Base-by-base conservation (phyloP, 2,888 invertebrate species). In the Pycnomerus fuliginosus region DNA sequence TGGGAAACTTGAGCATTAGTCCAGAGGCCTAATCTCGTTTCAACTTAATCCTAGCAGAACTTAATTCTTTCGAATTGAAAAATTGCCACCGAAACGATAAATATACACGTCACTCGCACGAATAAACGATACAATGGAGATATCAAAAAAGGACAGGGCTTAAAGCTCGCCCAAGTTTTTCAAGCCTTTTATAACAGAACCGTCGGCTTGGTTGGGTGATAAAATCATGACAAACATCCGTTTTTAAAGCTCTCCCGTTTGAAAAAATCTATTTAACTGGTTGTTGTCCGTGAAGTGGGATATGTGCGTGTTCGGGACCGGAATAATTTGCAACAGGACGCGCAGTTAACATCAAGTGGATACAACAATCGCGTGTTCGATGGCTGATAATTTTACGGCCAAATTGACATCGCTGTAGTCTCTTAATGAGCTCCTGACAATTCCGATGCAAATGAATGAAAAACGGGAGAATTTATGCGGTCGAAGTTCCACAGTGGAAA, bases 281-380 rank as follows among this genome's bases (percentile, higher is more conserved):
- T n/a, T n/a, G n/a, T n/a, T n/a, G n/a, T n/a, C n/a, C n/a, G n/a
- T n/a, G n/a, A n/a, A n/a, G n/a, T n/a, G n/a, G n/a, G n/a, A n/a
- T n/a, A n/a, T 38, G 48, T 51, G 50, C 53, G 51, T 53, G 53
- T 53, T 43, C 49, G 49, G 51, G 41, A 50, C 49, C 51, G 49
- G 55, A 55, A 55, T 53, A 55, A 53, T 55, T 43, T 20, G 43
- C 32, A 28, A 15, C 14, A 31, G 40, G 16, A 16, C 22, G 35
- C n/a, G 40, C 45, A 14, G 30, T n/a, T n/a, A n/a, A n/a, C n/a
- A n/a, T n/a, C n/a, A n/a, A n/a, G n/a, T n/a, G n/a, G n/a, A n/a
- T n/a, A n/a, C n/a, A n/a, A n/a, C n/a, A n/a, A n/a, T n/a, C n/a
- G n/a, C n/a, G n/a, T n/a, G n/a, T n/a, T n/a, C n/a, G n/a, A n/a